Evolutionary conservation across 1,140 invertebrate genomes (phyloP).

Genomic region (Zaprionus davidi): DNA sequence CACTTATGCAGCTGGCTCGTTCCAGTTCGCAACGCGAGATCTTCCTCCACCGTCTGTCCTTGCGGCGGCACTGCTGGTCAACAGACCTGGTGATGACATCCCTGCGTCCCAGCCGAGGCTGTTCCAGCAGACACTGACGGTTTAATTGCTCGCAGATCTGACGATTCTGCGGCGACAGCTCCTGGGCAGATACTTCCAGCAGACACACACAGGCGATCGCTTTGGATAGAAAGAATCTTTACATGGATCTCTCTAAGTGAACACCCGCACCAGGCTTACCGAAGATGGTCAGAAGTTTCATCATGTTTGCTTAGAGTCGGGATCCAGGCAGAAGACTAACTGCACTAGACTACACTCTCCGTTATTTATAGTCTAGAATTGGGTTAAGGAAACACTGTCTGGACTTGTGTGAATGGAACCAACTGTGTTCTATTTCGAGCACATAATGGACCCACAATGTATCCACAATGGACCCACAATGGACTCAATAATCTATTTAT

Average conservation of each 20-base stretch:
- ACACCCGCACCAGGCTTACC: conserved; percentile 38
- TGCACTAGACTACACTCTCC: neutral
- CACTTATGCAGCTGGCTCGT: conserved; percentile 53
- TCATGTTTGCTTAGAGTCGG: conserved; percentile 41
- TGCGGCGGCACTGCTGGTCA: conserved; percentile 32
- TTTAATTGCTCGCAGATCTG: conserved; percentile 22
- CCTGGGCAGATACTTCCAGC: conserved; percentile 29
- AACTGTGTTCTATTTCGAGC: conserved; percentile 20
- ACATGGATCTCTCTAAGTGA: neutral
- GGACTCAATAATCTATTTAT: neutral
- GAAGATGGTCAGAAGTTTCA: conserved; percentile 47
- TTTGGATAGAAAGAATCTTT: neutral
- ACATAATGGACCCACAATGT: neutral
- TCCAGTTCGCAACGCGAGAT: conserved; percentile 53
- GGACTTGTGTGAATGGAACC: conserved; percentile 3
- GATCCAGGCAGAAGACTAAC: neutral
- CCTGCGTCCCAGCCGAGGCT: conserved; percentile 20
- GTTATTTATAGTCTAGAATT: conserved; percentile 30
- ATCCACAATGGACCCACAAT: neutral
- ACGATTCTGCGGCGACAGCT: conserved; percentile 8
- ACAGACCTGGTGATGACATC: conserved; percentile 41
- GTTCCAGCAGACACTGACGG: conserved; percentile 9
- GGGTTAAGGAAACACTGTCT: conserved; percentile 9
- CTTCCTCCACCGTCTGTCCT: conserved; percentile 20
- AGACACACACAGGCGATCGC: conserved; percentile 48